phyloP scores from a whole-genome alignment of 2,888 invertebrate genomes.

The Elgonia sp. region DNA sequence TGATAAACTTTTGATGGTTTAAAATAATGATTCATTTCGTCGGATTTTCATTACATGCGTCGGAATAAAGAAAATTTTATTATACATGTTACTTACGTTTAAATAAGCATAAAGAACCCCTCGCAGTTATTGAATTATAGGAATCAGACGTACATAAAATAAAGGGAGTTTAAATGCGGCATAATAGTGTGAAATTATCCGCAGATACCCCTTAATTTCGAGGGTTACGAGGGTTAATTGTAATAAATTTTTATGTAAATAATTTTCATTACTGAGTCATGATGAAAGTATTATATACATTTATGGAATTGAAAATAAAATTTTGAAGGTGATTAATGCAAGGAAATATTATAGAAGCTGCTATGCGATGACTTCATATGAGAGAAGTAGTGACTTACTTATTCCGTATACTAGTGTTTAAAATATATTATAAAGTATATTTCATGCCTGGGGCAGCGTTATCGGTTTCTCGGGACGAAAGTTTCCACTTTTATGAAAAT shows the following conservation, averaged over 20 bases:
- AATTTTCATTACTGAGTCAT: constrained; percentile 23
- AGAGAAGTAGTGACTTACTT: too few species aligned
- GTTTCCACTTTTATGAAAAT: too few species aligned
- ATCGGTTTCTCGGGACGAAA: too few species aligned
- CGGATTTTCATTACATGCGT: constrained; percentile 1
- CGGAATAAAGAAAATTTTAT: constrained; percentile 21
- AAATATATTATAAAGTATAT: too few species aligned
- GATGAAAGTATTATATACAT: too few species aligned
- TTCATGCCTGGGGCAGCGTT: too few species aligned
- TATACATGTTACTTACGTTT: constrained; percentile 14
- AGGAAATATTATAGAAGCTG: too few species aligned
- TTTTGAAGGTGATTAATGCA: too few species aligned
- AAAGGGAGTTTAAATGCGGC: constrained; percentile 42
- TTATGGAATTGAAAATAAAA: too few species aligned
- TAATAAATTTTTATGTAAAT: constrained; percentile 41
- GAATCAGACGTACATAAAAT: constrained; percentile 51
- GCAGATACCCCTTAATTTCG: constrained; percentile 30
- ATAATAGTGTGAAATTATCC: constrained; percentile 41
- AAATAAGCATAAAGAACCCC: constrained; percentile 42
- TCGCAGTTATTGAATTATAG: constrained; percentile 34
- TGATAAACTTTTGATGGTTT: constrained; percentile 8
- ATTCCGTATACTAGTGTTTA: too few species aligned
- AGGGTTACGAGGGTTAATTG: constrained; percentile 39
- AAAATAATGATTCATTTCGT: constrained; percentile 17
- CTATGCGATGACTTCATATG: too few species aligned